These are phyloP conservation scores for Cherax quadricarinatus DNA, from an alignment of 1,140 invertebrate genomes.

Conservation along the genomic window DNA sequence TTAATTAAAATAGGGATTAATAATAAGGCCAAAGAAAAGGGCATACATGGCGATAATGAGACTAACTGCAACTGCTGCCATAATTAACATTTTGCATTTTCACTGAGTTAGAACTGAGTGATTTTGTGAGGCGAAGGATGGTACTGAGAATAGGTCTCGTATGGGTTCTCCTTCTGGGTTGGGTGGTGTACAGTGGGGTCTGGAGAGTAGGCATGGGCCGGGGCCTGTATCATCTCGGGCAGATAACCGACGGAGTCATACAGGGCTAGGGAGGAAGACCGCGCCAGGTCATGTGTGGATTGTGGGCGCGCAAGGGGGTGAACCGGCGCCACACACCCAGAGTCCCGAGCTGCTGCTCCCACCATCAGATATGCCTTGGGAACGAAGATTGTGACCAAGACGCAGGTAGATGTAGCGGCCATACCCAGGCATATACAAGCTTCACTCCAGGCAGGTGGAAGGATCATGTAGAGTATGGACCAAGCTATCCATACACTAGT, in stretches of 20 bases:
- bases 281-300: slow-evolving; percentile 43
- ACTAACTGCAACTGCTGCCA: too few relatives aligned
- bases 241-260: slow-evolving; percentile 75
- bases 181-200: slow-evolving; percentile 54
- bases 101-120: slow-evolving; percentile 47
- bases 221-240: slow-evolving; percentile 62
- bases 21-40: too few relatives aligned
- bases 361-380: slow-evolving; percentile 81
- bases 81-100: too few relatives aligned
- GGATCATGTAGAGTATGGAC: slow-evolving; percentile 78
- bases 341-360: slow-evolving; percentile 76
- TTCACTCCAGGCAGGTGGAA: slow-evolving; percentile 78
- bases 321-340: slow-evolving; percentile 78
- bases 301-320: slow-evolving; percentile 39
- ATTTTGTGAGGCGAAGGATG: slow-evolving; percentile 65
- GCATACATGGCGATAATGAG: too few relatives aligned
- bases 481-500: slow-evolving; percentile 79
- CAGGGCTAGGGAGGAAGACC: slow-evolving; percentile 74
- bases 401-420: slow-evolving; percentile 79
- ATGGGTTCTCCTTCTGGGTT: slow-evolving; percentile 46
- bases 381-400: slow-evolving; percentile 80
- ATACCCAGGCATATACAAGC: slow-evolving; percentile 80
- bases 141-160: slow-evolving; percentile 64
- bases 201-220: slow-evolving; percentile 36
- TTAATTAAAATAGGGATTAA: too few relatives aligned